phyloP scores from a whole-genome alignment of 2,888 invertebrate genomes.

The Pachycephus smyrnensis region DNA sequence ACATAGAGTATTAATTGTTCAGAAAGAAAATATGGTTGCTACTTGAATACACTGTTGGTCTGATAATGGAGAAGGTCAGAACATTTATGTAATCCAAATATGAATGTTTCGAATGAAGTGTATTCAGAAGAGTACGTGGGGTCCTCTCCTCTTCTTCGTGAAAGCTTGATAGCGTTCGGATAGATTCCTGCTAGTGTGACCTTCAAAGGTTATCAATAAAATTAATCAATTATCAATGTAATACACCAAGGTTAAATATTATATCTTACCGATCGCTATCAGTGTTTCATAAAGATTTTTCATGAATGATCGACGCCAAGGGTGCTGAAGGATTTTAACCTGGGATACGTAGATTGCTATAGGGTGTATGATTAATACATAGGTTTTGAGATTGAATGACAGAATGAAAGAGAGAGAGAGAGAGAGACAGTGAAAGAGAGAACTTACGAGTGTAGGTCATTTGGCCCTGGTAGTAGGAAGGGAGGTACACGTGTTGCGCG shows the following conservation, averaged over 20 bases:
- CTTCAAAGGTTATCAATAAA: background rate
- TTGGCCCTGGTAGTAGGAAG: conserved; percentile 85
- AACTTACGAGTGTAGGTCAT: conserved; percentile 84
- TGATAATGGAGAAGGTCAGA: too few species aligned
- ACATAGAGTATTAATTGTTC: background rate
- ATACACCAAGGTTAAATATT: background rate
- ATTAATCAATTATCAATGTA: background rate
- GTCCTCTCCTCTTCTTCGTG: background rate
- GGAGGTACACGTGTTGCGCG: conserved; percentile 85
- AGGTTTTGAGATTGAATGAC: conserved; percentile 30
- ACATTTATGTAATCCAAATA: background rate
- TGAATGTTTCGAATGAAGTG: background rate
- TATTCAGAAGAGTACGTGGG: background rate
- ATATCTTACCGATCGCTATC: background rate
- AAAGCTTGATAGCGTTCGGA: background rate
- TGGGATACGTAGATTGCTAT: background rate
- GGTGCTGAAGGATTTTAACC: conserved; percentile 21
- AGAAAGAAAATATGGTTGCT: background rate
- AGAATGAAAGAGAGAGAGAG: conserved; percentile 33
- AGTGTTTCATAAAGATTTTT: background rate
- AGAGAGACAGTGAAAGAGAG: conserved; percentile 43
- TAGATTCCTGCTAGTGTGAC: background rate
- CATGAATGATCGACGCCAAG: conserved; percentile 24
- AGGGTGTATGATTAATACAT: conserved; percentile 23
- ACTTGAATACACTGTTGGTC: background rate